Percentiles rank a stretch among this genome's conserved stretches.
Conservation (phyloP, 2,888 invertebrate genomes). For the Latrodectus elegans region DNA sequence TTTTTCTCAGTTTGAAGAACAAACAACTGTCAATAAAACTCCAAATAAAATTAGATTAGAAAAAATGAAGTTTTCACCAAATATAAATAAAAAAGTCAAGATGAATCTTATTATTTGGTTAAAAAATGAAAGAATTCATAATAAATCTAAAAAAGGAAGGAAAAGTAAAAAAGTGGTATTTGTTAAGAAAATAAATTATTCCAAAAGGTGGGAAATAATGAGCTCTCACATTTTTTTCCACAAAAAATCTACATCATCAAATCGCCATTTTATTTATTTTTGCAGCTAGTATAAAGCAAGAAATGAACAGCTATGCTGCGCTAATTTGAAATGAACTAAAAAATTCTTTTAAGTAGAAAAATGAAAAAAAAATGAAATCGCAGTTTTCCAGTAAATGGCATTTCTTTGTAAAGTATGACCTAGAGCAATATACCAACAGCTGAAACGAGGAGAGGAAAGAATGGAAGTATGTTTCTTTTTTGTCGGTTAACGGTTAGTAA, state of each 20-base stretch:
- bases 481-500: constrained; percentile 43
- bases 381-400: constrained; percentile 55
- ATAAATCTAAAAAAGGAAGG: constrained; percentile 34
- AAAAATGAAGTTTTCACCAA: too few species aligned
- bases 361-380: constrained; percentile 39
- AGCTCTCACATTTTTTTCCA: constrained; percentile 32
- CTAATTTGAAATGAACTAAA: constrained; percentile 52
- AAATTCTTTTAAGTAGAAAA: constrained; percentile 18
- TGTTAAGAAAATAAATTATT: constrained; percentile 41
- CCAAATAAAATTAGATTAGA: too few species aligned
- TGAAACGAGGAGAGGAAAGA: constrained; percentile 18
- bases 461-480: constrained; percentile 11
- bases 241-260: constrained; percentile 34
- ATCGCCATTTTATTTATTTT: constrained; percentile 53
- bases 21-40: too few species aligned
- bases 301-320: constrained; percentile 40
- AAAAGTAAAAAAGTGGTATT: constrained; percentile 10
- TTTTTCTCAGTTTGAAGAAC: too few species aligned
- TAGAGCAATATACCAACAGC: constrained; percentile 42
- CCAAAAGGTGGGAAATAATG: constrained; percentile 53
- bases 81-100: too few species aligned
- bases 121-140: constrained; percentile 21
- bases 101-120: constrained; percentile 34
- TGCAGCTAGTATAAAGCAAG: constrained; percentile 9
- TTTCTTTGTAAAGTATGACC: constrained; percentile 60